Base-by-base conservation (phyloP, 2,797 vertebrate species). In the Cirrhinus molitorella region DNA sequence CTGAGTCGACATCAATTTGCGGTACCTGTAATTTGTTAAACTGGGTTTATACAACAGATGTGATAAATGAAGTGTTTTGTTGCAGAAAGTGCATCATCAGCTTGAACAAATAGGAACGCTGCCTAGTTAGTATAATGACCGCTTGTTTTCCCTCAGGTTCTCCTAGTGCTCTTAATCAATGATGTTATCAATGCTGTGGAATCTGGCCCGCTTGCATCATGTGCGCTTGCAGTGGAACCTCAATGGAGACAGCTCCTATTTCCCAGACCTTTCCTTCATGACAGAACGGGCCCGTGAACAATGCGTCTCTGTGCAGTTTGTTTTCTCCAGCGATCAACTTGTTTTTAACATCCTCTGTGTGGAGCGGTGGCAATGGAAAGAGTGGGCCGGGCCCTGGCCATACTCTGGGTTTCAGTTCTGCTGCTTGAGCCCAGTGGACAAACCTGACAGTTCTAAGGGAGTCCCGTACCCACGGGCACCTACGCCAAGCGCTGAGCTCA, bases 321-420 rank as follows among this genome's bases (percentile, higher is more conserved):
- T 75, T 87, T 85, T 86, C 80, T 85, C 85, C 83, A 66, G 74
- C 43, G 79, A 88, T 84, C 85, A 85, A 73, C 79, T 85, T 73
- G 85, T 88, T 82, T 85, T 85, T 85, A 84, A 83, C 80, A 83
- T 88, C 65, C 84, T 79, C 79, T 73, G 34, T 57, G 65, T 66
- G 87, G 89, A 90, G 76, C 76, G 23, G n/a, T 86, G 79, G 84
- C 85, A 86, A 82, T 92, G 92, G 92, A 93, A 94, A 94, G 86
- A 87, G 84, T 86, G 77, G 53, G 73, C 72, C 51, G 81, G 55
- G 73, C 74, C 65, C 84, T 80, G 86, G 87, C 71, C 83, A 84
- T 34, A 55, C 89, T 91, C 87, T 79, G 85, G 88, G 86, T 89
- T 91, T 83, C 82, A 83, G 83, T 83, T 88, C 83, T 81, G 89